phyloP scores from a whole-genome alignment of 2,113 vertebrate genomes.

The Eclectus roratus region DNA sequence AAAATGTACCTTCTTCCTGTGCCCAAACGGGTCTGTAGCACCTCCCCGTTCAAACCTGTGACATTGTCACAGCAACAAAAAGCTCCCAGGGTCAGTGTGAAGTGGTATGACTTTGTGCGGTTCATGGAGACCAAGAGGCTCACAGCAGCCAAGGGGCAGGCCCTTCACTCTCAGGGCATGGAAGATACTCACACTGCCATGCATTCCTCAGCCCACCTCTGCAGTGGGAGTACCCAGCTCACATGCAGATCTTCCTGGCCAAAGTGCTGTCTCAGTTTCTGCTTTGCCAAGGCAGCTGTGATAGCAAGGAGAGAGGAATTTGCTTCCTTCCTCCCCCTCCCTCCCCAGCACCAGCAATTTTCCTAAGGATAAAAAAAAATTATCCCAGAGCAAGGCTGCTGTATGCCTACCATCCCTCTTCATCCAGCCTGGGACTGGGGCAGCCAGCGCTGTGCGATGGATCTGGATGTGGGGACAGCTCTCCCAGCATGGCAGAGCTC shows the following conservation, averaged over 20 bases:
- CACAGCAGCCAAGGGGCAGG: background rate
- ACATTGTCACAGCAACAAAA: background rate
- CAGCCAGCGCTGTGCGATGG: background rate
- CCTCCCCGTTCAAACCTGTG: background rate
- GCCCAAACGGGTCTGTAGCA: background rate
- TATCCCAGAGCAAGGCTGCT: background rate
- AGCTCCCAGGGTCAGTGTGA: background rate
- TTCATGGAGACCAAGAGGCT: background rate
- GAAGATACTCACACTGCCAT: background rate
- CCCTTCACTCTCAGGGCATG: background rate
- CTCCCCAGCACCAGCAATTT: background rate
- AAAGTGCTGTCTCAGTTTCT: background rate
- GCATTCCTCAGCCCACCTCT: background rate
- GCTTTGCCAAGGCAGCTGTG: background rate
- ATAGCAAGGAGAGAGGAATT: background rate
- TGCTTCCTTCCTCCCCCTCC: background rate
- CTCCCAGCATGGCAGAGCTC: background rate
- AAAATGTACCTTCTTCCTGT: background rate
- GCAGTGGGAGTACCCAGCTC: background rate
- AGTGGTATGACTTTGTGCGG: background rate
- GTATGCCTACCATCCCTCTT: background rate
- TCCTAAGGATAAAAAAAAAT: background rate
- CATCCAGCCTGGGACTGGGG: fast-evolving
- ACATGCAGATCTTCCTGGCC: background rate
- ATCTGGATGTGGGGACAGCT: background rate